These are phyloP conservation scores for Lasioglossum villosulum DNA, from an alignment of 2,888 invertebrate species.

Conservation along the genomic window DNA sequence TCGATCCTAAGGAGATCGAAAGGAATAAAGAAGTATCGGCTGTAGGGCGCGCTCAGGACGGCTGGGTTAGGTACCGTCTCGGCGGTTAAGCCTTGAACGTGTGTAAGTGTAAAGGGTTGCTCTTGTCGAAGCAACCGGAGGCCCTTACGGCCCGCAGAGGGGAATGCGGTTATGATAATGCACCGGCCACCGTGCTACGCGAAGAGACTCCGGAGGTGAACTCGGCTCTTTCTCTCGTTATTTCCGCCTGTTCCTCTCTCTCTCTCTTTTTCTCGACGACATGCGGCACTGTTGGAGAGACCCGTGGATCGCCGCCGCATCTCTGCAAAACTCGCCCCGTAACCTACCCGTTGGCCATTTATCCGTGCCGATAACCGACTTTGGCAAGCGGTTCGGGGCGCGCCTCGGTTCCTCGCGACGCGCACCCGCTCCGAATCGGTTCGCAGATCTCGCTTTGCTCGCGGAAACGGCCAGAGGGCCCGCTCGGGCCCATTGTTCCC, in stretches of 20 bases:
- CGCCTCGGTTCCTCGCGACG: conserved; percentile 31
- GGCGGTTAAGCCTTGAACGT: conserved; percentile 41
- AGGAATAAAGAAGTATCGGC: conserved; percentile 70
- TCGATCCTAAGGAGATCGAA: neutral
- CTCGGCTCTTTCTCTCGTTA: conserved; percentile 48
- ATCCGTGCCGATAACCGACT: conserved; percentile 72
- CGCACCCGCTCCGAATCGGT: conserved; percentile 16
- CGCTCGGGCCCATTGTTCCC: conserved; percentile 58
- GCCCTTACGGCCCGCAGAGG: conserved; percentile 76
- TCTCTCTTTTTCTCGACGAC: conserved; percentile 9
- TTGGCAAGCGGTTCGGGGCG: conserved; percentile 56
- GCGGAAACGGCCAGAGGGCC: conserved; percentile 46
- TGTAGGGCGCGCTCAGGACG: conserved; percentile 9
- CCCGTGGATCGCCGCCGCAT: conserved; percentile 34
- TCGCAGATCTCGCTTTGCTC: conserved; percentile 38
- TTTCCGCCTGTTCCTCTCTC: conserved; percentile 33
- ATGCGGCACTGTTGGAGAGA: neutral
- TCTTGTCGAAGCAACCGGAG: conserved; percentile 75
- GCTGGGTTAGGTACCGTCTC: conserved; percentile 37
- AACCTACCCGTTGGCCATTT: conserved; percentile 62
- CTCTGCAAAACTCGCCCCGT: conserved; percentile 48
- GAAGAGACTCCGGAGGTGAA: conserved; percentile 73
- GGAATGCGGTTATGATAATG: conserved; percentile 84
- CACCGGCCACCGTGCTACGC: conserved; percentile 83
- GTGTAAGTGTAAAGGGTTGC: conserved; percentile 73